Evolutionary conservation across 2,113 vertebrate species (phyloP).

Genomic region (Aegithalos caudatus): DNA sequence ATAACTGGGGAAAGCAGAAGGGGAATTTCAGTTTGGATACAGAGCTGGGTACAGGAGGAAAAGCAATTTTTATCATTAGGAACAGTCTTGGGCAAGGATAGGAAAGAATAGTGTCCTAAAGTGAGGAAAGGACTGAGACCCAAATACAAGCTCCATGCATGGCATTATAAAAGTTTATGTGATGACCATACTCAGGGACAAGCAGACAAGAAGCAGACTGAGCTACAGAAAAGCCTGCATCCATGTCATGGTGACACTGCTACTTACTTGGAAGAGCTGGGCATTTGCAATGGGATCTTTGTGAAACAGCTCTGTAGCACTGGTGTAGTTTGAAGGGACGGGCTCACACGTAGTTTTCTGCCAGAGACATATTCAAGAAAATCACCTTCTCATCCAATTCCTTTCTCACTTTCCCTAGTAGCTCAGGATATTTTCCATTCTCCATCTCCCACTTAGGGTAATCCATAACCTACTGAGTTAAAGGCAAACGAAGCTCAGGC

Average conservation of each 20-base stretch:
- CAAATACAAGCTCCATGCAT: not conserved
- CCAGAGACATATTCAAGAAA: conserved; percentile 27
- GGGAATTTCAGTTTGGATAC: not conserved
- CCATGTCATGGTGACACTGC: conserved; percentile 23
- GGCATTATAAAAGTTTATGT: not conserved
- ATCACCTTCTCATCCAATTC: not conserved
- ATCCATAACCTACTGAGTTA: not conserved
- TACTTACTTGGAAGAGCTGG: conserved; percentile 91
- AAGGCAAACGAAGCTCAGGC: not conserved
- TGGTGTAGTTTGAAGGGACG: conserved; percentile 70
- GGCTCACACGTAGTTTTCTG: conserved; percentile 72
- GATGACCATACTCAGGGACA: not conserved
- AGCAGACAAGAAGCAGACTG: not conserved
- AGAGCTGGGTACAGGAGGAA: not conserved
- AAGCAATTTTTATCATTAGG: not conserved
- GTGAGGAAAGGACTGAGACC: not conserved
- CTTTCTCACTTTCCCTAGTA: not conserved
- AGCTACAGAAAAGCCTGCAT: not conserved
- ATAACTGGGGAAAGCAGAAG: not conserved
- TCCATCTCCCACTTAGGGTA: not conserved
- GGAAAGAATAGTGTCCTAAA: not conserved
- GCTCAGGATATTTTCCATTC: not conserved
- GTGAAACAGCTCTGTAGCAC: conserved; percentile 82
- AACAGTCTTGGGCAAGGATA: not conserved
- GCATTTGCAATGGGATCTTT: conserved; percentile 78